Conservation (phyloP, 2,888 invertebrate genomes). For the Epinotia nisella region DNA sequence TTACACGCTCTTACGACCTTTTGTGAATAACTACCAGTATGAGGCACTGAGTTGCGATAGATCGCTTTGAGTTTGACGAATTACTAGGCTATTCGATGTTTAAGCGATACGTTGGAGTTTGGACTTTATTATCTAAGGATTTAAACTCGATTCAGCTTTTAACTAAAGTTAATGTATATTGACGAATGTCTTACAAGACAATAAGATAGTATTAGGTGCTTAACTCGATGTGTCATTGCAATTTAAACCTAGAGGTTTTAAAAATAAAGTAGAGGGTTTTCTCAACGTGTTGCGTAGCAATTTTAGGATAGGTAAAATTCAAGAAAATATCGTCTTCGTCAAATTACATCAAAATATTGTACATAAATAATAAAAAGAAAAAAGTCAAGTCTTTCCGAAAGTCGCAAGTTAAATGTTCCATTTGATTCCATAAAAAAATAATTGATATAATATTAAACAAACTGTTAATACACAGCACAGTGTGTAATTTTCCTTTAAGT, state of each 20-base stretch:
- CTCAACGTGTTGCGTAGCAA: neutral
- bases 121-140: neutral
- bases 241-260: neutral
- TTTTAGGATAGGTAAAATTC: neutral
- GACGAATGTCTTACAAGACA: constrained; percentile 35
- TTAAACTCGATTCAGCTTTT: constrained; percentile 9
- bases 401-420: too few species aligned
- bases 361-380: too few species aligned
- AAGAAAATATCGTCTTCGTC: too few species aligned
- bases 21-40: neutral
- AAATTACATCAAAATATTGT: too few species aligned
- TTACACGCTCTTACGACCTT: neutral
- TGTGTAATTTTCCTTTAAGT: too few species aligned
- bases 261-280: neutral
- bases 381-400: too few species aligned
- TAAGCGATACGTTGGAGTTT: neutral
- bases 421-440: too few species aligned
- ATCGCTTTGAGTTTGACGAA: constrained; percentile 66
- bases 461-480: too few species aligned
- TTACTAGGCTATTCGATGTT: constrained; percentile 48
- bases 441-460: too few species aligned
- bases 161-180: constrained; percentile 13
- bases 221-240: neutral
- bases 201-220: constrained; percentile 22
- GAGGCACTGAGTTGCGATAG: constrained; percentile 52